Base-by-base conservation (phyloP, 2,888 invertebrate species). In the Cacoxenus indagator region DNA sequence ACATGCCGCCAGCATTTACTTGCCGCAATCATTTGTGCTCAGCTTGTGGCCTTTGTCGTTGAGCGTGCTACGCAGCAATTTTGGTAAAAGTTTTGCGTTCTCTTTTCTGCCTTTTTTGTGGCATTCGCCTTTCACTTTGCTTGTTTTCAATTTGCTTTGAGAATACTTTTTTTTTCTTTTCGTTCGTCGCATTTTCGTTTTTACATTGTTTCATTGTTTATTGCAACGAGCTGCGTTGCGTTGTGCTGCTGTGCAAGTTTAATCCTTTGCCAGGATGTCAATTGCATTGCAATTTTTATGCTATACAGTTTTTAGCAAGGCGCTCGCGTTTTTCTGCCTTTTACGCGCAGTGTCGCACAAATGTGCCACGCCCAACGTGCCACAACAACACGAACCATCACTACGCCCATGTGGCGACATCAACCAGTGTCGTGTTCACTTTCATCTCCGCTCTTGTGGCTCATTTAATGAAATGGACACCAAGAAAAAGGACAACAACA, bases 401-500 rank as follows among this genome's bases (percentile, higher is more conserved):
- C 29, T n/a, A 22, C 29, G 29, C 27, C 26, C 26, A 26, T 29
- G 51, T 9, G 9, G 19, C 27, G 1, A 29, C 17, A 27, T 4
- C 46, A 1, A 11, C 11, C 26, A 26, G 26, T 24, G 31, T 31
- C 59, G 0, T 26, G n/a, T 6, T 11, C 55, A n/a, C n/a, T n/a
- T n/a, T 14, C 14, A 9, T 19, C 31, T 6, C 43, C 29, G 27
- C 14, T 4, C 64, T 43, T 64, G 54, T 67, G 65, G 67, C 65
- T 57, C 69, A 64, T 70, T 70, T 74, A 72, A 70, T 69, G 72
- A 72, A 74, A 74, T 69, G 70, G 72, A 74, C 64, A 70, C 65
- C 24, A 43, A 54, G 26, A 46, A 29, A 31, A 37, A 37, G 14
- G 14, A 37, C 37, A 27, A n/a, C 57, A 29, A 14, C 5, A 57